Evolutionary conservation across 2,113 vertebrate genomes (phyloP), one percentile per base, ranked within the genome.

Genomic region (Siniperca chuatsi): DNA sequence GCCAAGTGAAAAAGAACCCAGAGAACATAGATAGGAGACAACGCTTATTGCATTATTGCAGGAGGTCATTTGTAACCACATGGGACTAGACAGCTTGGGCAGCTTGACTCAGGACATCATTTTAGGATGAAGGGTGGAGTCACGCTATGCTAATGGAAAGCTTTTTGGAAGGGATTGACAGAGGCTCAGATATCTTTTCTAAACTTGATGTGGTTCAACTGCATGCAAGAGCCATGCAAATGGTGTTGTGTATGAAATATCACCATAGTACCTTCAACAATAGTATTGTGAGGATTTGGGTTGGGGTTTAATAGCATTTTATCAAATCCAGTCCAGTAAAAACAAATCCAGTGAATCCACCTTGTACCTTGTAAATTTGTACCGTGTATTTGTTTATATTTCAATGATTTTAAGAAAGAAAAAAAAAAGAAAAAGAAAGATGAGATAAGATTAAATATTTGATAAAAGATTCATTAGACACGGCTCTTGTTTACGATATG

Each of bases 41-140:
- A 94, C 91, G 76, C 91, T 94, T 94, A 95, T 92, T 94, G 89
- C 92, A 89, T 94, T 96, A 95, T 91, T 80, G 88, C 83, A 91
- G 84, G 72, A 91, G 92, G 92, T 94, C 91, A 91, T 95, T 94
- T 95, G 94, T 94, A 93, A 92, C 89, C 87, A 74, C 84, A 64
- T 82, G 90, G 91, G 88, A 93, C 69, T 54, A 87, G 92, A 91
- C 75, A 78, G 83, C 66, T 44, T 13, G 35, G 80, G 74, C 81
- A 82, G 88, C 91, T 86, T 84, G 87, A 92, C 84, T 73, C 81
- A 75, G 83, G 79, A 81, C 89, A 86, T 92, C 84, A 86, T 86
- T 54, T 87, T 72, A 66, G 82, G 83, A 70, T 65, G 29, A 37
- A 62, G 72, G 82, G 68, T 60, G 75, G 61, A 62, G 82, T 60